Evolutionary conservation across 2,113 vertebrate species (phyloP), one percentile per base, ranked within the genome.

Genomic region (Anguilla rostrata): DNA sequence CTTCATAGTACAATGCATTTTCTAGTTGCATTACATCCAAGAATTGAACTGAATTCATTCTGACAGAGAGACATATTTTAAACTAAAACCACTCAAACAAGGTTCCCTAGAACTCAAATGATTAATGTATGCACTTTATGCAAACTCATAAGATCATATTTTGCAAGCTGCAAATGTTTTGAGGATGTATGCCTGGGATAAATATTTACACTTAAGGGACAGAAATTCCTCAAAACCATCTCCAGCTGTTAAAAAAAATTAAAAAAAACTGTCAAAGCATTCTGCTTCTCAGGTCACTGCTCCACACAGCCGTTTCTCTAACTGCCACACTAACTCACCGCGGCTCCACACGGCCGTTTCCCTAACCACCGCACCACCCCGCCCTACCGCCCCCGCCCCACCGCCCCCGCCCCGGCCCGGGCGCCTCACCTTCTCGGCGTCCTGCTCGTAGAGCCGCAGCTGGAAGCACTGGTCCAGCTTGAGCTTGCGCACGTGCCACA

Each of bases 361-460:
- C 12, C 29, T 66, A 26, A 78, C n/a, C 75, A 7, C 22, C n/a
- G 71, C n/a, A 14, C 75, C 75, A 7, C 71, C 5, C 9, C 26
- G 12, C 75, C 34, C 6, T 29, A 39, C 8, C 26, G 14, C 78
- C 41, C 39, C 39, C 41, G 71, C 71, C 12, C 71, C 12, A 80
- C 39, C 78, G 15, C 78, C 39, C 41, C 39, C 78, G 11, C 40
- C 41, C 80, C n/a, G n/a, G 15, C 71, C 63, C 63, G 26, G 3
- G 71, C n/a, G 3, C 3, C 85, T 87, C 94, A 99, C 98, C 98
- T 99, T 99, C 90, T 98, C 96, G 11, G 98, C 98, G 75, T 99
- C 98, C 93, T 99, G 98, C 89, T 99, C 97, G 12, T 98, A 99
- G 80, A 99, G 96, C 56, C 99, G 96, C 39, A 99, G 96, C 93